Base-by-base conservation (phyloP, 1,140 invertebrate species). In the Papilio xuthus region DNA sequence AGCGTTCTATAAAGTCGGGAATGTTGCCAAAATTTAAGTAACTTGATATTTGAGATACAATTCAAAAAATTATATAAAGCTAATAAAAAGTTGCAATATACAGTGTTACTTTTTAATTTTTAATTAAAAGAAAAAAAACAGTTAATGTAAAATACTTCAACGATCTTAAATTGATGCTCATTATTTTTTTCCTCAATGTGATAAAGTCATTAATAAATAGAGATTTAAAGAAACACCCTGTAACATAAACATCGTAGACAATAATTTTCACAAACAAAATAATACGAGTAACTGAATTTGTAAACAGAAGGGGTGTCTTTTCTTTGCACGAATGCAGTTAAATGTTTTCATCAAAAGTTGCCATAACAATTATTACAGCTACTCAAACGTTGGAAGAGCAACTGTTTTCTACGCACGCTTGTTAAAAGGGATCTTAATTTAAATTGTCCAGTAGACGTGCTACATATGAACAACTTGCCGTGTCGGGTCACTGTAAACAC, bases 401-500 rank as follows among this genome's bases (percentile, higher is more conserved):
- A 73, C 71, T 50, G 70, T 72, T 72, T 71, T n/a, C 23, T 73
- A 13, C 71, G 47, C 20, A 23, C 23, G 71, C 42, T 73, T 50
- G 26, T 26, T 47, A 37, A 53, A 75, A 56, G 23, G 28, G 28
- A 28, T 75, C 28, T 76, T 76, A 76, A 76, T 76, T 76, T 63
- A 76, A 76, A 63, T 32, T 76, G 74, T 76, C 53, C 74, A 41
- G 50, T 15, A 42, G 37, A 63, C 56, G n/a, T 6, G n/a, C 12
- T 7, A 76, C n/a, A 76, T 32, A 76, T 37, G 20, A 76, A 41
- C 74, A 56, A 76, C 37, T 76, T 60, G 74, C 41, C 74, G 32
- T 60, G 56, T 63, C 15, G 32, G 56, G 74, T 63, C 74, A 76
- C 56, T 76, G 74, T 76, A 76, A 37, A 76, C 73, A 76, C 32